Evolutionary conservation across 2,113 vertebrate species (phyloP), one percentile per base, ranked within the genome.

Genomic region (Notothenia rossii): DNA sequence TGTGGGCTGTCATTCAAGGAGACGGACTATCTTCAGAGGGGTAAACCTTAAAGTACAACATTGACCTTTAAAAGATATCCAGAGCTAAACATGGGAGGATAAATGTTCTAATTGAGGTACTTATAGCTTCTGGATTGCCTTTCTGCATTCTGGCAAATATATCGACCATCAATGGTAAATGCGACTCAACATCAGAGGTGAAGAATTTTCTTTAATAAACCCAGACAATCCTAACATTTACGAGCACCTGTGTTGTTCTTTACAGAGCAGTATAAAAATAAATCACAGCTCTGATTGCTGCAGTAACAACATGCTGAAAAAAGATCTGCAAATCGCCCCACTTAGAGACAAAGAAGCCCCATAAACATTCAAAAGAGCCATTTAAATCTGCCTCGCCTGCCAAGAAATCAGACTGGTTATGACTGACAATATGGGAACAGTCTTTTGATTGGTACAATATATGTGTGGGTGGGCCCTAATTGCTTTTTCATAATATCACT

Each of bases 201-300:
- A 72, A 53, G 49, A 20, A 36, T 33, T 17, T 60, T 18, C 54
- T 45, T 40, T 40, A 7, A 40, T 40, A 40, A 40, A 40, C 36
- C 36, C 36, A 40, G 36, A 40, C 7, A 40, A 40, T 40, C 48
- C 58, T 60, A 8, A 14, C 66, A 33, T 79, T 75, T 5, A 40
- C 59, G 4, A 3, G 33, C 56, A 74, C 51, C 76, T 56, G 40
- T 70, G 72, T 62, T 61, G 51, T 71, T 78, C 15, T 82, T 55
- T 77, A 20, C n/a, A 40, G 71, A 36, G 60, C 12, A 0, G 64
- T 18, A 36, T 66, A 60, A 75, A 61, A n/a, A 45, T 22, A 64
- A 73, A 55, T 67, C 55, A 11, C 60, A 29, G 65, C 64, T 75
- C 22, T 78, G 69, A 81, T 75, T 76, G 65, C 67, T 71, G 62